Base-by-base conservation (phyloP, 2,797 vertebrate species). In the Danio choprae region DNA sequence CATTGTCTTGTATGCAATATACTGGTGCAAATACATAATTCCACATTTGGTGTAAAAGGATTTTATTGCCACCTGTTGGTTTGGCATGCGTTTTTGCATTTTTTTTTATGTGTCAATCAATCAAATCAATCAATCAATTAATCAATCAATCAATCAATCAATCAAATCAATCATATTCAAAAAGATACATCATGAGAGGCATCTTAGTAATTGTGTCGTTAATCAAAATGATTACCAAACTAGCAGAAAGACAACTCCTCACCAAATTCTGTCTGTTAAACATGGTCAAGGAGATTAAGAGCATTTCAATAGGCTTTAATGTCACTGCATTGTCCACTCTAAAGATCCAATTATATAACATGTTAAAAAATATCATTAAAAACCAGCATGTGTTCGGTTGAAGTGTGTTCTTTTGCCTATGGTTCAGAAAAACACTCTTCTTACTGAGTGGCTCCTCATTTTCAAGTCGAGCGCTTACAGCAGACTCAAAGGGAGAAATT, bases 171-270 rank as follows among this genome's bases (percentile, higher is more conserved):
- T 29, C 43, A 67, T 7, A 67, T 67, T 16, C 43, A 67, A 7
- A 10, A 11, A 43, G 44, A 53, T 29, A 55, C 40, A 64, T 6
- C 43, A 46, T 65, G 50, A 40, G 48, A 65, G 16, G 18, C 60
- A 76, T 76, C 4, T 15, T 38, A 58, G 48, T 59, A 68, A 68
- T 77, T 58, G 40, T 58, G 16, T 48, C 53, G 77, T 77, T 55
- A 58, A 58, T 77, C 22, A 68, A 48, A 77, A 77, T 44, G 7
- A 18, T 68, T 18, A 13, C 41, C n/a, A 68, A 44, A 59, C 56
- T 48, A 77, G 22, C 41, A 59, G 9, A 56, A 48, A 58, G 16
- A 58, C 55, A 18, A 15, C 15, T 59, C 41, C 40, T 65, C 15
- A 6, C 41, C 20, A 53, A 67, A 58, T 77, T 46, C 22, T 38